Evolutionary conservation across 2,797 vertebrate genomes (phyloP).

Genomic region (Dryobates pubescens): DNA sequence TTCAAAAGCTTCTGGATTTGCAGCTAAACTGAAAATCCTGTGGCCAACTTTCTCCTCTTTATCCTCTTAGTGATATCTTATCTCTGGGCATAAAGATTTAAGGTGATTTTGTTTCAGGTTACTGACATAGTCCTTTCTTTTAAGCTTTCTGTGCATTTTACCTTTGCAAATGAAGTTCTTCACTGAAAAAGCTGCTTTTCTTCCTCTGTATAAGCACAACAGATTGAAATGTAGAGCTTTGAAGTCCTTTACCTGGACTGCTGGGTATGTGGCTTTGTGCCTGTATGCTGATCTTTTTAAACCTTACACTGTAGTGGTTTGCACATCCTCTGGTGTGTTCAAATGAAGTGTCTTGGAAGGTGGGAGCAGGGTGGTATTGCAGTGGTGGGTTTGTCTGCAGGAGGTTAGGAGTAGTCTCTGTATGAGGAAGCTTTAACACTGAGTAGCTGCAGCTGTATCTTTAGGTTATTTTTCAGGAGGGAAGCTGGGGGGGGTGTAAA

Average conservation of each 20-base stretch:
- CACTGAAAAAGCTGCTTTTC: background rate
- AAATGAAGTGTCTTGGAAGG: background rate
- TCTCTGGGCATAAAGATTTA: background rate
- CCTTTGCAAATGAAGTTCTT: background rate
- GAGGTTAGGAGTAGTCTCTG: background rate
- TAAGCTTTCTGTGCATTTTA: background rate
- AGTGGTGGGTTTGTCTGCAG: background rate
- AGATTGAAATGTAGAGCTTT: background rate
- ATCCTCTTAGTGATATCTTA: constrained; percentile 8
- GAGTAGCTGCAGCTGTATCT: background rate
- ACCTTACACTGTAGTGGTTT: background rate
- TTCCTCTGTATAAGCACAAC: background rate
- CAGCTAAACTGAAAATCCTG: constrained; percentile 17
- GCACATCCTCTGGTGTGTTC: background rate
- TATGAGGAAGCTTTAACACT: background rate
- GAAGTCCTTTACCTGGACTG: background rate
- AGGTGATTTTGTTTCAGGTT: background rate
- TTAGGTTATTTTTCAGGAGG: background rate
- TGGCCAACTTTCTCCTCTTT: constrained; percentile 5
- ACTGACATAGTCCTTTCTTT: background rate
- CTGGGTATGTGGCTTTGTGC: background rate
- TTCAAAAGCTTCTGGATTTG: constrained; percentile 38
- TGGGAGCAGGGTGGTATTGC: background rate
- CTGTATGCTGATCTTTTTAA: background rate
- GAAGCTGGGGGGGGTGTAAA: background rate